Base-by-base conservation (phyloP, 2,797 vertebrate species). In the Falco concolor region DNA sequence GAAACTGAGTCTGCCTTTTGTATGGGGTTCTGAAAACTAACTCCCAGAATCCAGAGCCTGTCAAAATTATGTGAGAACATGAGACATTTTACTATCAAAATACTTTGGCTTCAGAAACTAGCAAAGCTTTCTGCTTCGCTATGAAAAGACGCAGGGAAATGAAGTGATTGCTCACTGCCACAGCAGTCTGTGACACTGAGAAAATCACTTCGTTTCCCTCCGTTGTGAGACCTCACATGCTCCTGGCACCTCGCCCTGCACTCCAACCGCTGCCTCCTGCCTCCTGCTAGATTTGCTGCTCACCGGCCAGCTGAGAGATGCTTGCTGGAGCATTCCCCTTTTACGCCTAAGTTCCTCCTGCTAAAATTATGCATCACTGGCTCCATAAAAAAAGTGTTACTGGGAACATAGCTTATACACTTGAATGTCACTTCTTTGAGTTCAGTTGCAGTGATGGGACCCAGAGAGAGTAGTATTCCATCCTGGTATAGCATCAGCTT, bases 51-150 rank as follows among this genome's bases (percentile, higher is more conserved):
- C 83, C 83, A 96, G 81, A 93, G 76, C 47, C 91, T 94, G 84
- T 93, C 81, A 89, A 85, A 97, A 94, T 84, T 90, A 79, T 87
- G 81, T 89, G 92, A 95, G 90, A 96, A 89, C 60, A 56, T n/a
- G 34, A 93, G 72, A 70, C 23, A 30, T 93, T 96, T 87, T 95
- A 56, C 67, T 93, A 90, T 74, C 74, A 94, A 95, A 96, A 90
- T 93, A 94, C 93, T 95, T 93, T 96, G 93, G 75, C 92, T 90
- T 80, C 78, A 89, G 60, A 90, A 89, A 82, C 49, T 10, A 92
- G 52, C 81, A 90, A 56, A 80, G 64, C 64, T 93, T 95, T 89
- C 70, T 79, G 75, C 86, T 34, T 93, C 0, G 0, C 54, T 52
- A 2, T 85, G 90, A 87, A n/a, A 93, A 90, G 77, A 76, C 1